phyloP scores from a whole-genome alignment of 1,140 invertebrate genomes.

The Tetranychus urticae region DNA sequence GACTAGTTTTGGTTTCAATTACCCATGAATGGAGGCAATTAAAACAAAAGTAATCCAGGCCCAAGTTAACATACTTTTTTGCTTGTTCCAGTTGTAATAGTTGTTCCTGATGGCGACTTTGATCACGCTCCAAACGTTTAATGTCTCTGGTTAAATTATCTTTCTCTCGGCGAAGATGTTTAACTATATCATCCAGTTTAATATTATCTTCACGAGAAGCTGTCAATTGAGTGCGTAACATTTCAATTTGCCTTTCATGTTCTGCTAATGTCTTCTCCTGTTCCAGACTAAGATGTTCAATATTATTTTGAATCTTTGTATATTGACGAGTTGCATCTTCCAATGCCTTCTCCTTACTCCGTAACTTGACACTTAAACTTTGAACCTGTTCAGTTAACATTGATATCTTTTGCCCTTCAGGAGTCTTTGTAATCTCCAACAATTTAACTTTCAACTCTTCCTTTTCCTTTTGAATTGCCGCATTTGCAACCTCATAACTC shows the following conservation, averaged over 20 bases:
- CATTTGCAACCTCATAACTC: not conserved
- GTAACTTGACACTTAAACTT: not conserved
- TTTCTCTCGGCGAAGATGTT: constrained; percentile 1
- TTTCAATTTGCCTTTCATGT: not conserved
- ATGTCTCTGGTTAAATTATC: constrained; percentile 20
- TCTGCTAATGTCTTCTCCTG: not conserved
- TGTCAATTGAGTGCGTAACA: not conserved
- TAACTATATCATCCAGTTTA: not conserved
- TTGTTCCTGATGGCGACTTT: not conserved
- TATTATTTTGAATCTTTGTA: not conserved
- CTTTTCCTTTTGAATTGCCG: constrained; percentile 5
- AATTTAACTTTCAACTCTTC: constrained; percentile 2
- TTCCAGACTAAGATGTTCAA: constrained; percentile 2
- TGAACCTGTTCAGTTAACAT: constrained; percentile 1
- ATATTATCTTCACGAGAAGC: not conserved
- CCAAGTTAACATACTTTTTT: too few relatives aligned
- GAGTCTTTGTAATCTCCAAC: constrained; percentile 3
- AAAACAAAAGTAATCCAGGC: too few relatives aligned
- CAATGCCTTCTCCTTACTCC: not conserved
- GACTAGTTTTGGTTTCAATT: too few relatives aligned
- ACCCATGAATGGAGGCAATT: too few relatives aligned
- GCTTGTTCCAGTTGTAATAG: too few relatives aligned
- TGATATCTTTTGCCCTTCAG: constrained; percentile 2
- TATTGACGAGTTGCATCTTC: constrained; percentile 6
- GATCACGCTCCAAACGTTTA: not conserved